Evolutionary conservation across 2,113 vertebrate species (phyloP), one percentile per base, ranked within the genome.

Genomic region (Atractosteus spatula): DNA sequence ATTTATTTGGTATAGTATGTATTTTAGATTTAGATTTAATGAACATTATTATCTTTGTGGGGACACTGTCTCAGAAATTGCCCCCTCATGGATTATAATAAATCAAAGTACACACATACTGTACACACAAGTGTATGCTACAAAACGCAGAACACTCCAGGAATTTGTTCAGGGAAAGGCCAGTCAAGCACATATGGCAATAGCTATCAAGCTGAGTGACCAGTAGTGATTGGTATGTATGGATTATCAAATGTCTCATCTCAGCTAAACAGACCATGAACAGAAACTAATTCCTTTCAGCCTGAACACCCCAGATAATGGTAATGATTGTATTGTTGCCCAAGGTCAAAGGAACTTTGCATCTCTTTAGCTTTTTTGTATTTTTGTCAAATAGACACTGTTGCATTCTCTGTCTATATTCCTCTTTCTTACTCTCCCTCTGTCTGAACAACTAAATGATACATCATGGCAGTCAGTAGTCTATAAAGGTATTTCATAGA

Each of bases 191-290:
- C 47, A 51, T 29, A 1, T 51, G 10, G 10, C 47, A 7, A 10
- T 10, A 10, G 47, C 47, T 51, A 51, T 51, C 47, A 10, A 51
- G 47, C 5, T 51, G 47, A 51, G 47, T 5, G 47, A 51, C 47
- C 47, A 51, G 47, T 10, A 10, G 47, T 59, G 57, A 59, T 59
- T 59, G 57, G 11, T 59, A n/a, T 59, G 57, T 59, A 59, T 59
- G n/a, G 57, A 59, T 59, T n/a, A 59, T n/a, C 12, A 13, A 13
- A 59, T 59, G 57, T 6, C 57, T 59, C 57, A 13, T 8, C 3
- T 14, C 57, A 59, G 57, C 57, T 16, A n/a, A 59, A 16, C 57
- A n/a, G 57, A 59, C 57, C 57, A 59, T 59, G 57, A 59, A 59
- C 57, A 59, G n/a, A 59, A n/a, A 14, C 12, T n/a, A 5, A 59